Conservation (phyloP, 2,888 invertebrate genomes). For the Ophion ventricosus region DNA sequence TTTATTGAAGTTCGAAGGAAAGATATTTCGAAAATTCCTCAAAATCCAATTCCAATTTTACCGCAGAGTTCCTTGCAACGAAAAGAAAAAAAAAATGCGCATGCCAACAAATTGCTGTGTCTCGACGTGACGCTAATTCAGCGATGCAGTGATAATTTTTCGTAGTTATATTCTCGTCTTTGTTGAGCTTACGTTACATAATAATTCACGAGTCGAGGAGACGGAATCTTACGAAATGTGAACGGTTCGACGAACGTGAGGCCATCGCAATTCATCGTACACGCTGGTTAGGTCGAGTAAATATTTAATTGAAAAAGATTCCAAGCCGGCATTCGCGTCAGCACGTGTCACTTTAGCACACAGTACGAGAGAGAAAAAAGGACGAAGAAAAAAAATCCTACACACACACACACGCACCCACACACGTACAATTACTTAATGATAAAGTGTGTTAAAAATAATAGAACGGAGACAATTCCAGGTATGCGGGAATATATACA, state of each 20-base stretch:
- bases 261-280: conserved; percentile 28
- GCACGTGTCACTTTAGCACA: conserved; percentile 15
- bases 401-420: neutral
- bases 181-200: conserved; percentile 19
- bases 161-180: too few species aligned
- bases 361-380: neutral
- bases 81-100: too few species aligned
- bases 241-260: conserved; percentile 41
- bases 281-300: conserved; percentile 18
- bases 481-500: neutral
- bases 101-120: too few species aligned
- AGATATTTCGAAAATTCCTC: too few species aligned
- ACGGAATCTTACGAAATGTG: conserved; percentile 34
- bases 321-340: neutral
- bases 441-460: neutral
- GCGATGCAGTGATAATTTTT: neutral
- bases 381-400: conserved; percentile 2
- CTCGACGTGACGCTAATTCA: too few species aligned
- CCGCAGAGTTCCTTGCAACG: too few species aligned
- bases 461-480: neutral
- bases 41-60: too few species aligned
- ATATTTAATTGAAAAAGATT: conserved; percentile 41
- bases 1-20: too few species aligned
- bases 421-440: too few species aligned
- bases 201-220: neutral